Percentiles rank a stretch among this genome's conserved stretches.
phyloP scores from a whole-genome alignment of 2,888 invertebrate species.

The Drepana falcataria region DNA sequence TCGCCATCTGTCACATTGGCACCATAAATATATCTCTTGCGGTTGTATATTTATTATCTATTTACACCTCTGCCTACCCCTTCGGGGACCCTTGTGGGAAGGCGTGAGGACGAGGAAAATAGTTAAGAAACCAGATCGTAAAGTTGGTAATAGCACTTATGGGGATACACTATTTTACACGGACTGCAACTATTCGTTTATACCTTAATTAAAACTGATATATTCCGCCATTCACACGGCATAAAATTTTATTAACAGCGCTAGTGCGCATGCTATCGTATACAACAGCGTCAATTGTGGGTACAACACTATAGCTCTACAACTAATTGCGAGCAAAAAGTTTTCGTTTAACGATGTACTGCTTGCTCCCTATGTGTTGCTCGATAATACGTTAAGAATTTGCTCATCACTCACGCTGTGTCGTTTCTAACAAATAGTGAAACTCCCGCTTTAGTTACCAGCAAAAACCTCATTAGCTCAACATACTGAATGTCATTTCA shows the following conservation, averaged over 20 bases:
- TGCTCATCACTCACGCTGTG: conserved; percentile 29
- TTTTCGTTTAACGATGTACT: conserved; percentile 22
- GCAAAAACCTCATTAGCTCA: conserved; percentile 20
- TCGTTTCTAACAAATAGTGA: conserved; percentile 26
- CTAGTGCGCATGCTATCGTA: conserved; percentile 26
- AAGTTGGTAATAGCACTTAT: conserved; percentile 12
- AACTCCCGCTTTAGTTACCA: conserved; percentile 19
- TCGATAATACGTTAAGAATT: conserved; percentile 26
- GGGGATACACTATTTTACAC: not conserved
- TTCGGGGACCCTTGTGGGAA: too few species aligned
- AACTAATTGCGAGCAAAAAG: conserved; percentile 30
- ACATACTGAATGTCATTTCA: conserved; percentile 53
- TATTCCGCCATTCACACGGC: conserved; percentile 32
- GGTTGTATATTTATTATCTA: too few species aligned
- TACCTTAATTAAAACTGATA: conserved; percentile 37
- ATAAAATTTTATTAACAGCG: conserved; percentile 27
- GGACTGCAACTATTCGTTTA: conserved; percentile 30
- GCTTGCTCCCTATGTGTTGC: conserved; percentile 23
- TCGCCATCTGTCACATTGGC: too few species aligned
- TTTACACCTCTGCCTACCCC: too few species aligned
- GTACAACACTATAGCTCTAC: conserved; percentile 29
- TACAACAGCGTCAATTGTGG: conserved; percentile 23
- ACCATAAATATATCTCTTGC: too few species aligned
- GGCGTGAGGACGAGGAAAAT: too few species aligned
- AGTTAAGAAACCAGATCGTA: conserved; percentile 13